Conservation (phyloP, 1,140 invertebrate genomes). For the Octopus sinensis region DNA sequence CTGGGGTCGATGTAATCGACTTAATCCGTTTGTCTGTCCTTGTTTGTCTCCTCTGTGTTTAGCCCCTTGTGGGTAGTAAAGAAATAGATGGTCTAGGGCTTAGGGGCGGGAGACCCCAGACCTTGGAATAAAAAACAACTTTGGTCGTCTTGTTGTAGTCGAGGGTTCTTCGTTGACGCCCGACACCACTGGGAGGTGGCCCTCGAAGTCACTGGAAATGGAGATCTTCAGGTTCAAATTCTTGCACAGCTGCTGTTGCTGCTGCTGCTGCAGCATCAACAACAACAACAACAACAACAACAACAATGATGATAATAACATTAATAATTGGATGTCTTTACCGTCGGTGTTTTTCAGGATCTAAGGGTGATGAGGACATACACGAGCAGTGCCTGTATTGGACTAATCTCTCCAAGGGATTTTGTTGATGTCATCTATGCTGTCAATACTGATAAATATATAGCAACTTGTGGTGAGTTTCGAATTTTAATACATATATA, state of each 20-base stretch:
- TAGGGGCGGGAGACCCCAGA: no score
- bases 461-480: constrained; percentile 44
- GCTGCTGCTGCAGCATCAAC: background rate
- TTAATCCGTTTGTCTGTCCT: no score
- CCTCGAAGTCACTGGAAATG: no score
- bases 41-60: no score
- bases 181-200: background rate
- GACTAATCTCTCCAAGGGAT: constrained; percentile 48
- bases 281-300: background rate
- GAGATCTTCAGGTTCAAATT: no score
- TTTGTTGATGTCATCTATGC: constrained; percentile 44
- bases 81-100: no score
- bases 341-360: constrained; percentile 21
- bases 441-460: constrained; percentile 36
- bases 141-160: background rate
- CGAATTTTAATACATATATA: no score
- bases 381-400: constrained; percentile 46
- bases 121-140: no score
- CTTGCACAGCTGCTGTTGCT: no score
- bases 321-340: background rate
- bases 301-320: background rate
- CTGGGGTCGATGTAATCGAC: no score
- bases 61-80: no score
- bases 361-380: constrained; percentile 37
- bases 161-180: background rate